A percentile compares a stretch with the other conserved stretches of the same genome.
Conservation (phyloP, 1,140 invertebrate genomes). For the Aethina tumida region DNA sequence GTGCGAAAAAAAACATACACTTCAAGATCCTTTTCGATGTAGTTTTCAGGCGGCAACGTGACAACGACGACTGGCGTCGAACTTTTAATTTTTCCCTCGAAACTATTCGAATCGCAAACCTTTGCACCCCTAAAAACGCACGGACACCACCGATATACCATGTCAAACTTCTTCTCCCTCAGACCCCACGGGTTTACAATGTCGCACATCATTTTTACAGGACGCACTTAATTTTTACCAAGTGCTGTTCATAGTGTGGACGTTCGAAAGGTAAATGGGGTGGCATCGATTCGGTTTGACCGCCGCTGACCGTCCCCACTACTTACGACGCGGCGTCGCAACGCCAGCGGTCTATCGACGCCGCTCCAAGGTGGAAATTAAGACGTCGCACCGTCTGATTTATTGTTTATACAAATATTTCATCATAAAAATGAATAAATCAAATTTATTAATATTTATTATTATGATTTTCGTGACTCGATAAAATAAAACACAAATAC, state of each 20-base stretch:
- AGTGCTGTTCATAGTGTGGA: too few relatives aligned
- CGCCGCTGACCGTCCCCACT: constrained; percentile 1
- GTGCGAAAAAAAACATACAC: too few relatives aligned
- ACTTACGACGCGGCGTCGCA: constrained; percentile 8
- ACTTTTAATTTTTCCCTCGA: constrained; percentile 1
- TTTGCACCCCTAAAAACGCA: constrained; percentile 12
- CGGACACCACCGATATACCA: constrained; percentile 14
- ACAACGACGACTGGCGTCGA: constrained; percentile 16
- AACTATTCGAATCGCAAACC: constrained; percentile 11
- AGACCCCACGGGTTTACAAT: constrained; percentile 20
- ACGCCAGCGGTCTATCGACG: not conserved
- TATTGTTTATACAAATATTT: constrained; percentile 1
- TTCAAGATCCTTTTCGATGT: too few relatives aligned
- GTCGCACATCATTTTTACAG: too few relatives aligned
- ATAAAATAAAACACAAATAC: too few relatives aligned
- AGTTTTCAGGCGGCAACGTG: constrained; percentile 11
- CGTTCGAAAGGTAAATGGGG: not conserved
- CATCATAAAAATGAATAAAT: not conserved
- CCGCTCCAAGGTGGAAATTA: constrained; percentile 6
- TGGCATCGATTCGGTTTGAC: not conserved
- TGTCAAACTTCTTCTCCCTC: constrained; percentile 8
- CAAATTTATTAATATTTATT: not conserved
- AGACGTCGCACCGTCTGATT: not conserved
- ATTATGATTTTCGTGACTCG: not conserved
- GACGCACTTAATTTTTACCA: too few relatives aligned